Evolutionary conservation across 1,140 invertebrate genomes (phyloP), one percentile per base, ranked within the genome.

Genomic region (Anastrepha ludens): DNA sequence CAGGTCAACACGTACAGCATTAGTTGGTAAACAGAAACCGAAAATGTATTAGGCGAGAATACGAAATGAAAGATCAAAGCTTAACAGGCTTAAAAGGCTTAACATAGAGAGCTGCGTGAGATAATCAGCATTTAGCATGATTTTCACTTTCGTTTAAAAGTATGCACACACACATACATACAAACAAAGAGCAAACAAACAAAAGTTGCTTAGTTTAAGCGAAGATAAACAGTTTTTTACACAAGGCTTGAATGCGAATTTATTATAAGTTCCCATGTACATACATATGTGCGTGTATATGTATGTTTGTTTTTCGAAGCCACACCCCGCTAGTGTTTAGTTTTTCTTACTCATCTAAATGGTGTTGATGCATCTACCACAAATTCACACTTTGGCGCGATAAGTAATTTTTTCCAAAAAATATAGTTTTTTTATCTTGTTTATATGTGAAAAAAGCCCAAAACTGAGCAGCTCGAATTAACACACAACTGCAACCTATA

Each of bases 101-200:
- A 41, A 9, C 44, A 81, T 8, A 11, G 74, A 20, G 47, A 81
- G 74, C 29, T 29, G 29, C 29, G 47, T 55, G 44, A 81, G 47
- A 58, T 67, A 17, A 74, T 74, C 15, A 74, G 41, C 44, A 47
- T 17, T 3, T 74, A 41, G 5, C 39, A 74, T 41, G 39, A 74
- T n/a, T 74, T 74, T 74, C 67, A 74, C 67, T 74, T 74, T 74
- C 67, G 15, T 74, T 74, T 74, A n/a, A 6, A 44, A 13, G 11
- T 41, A 17, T 15, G 60, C 13, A 5, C 6, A 47, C n/a, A 1
- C 6, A 55, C 50, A 55, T 55, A 55, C 50, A 55, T 55, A 55
- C 11, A 55, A 6, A 55, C 50, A 55, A 55, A 55, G 11, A 11
- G 50, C 50, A 55, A 6, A 2, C 6, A 55, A 55, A 55, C 50